These are phyloP conservation scores for Chouioia cunea DNA, from an alignment of 2,888 invertebrate species.

Conservation along the genomic window DNA sequence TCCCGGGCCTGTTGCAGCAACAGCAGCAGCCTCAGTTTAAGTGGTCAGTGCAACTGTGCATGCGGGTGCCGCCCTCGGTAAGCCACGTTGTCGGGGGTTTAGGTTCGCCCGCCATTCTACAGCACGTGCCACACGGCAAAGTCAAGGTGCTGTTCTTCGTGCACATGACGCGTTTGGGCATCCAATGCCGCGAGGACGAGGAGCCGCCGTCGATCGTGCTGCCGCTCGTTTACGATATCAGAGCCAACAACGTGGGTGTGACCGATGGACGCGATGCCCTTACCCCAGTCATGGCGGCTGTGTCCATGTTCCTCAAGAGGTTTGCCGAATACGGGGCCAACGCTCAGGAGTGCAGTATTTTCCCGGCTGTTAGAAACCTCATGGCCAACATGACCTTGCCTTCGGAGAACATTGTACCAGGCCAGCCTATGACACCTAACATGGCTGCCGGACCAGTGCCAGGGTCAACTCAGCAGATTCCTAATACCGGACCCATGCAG, in stretches of 20 bases:
- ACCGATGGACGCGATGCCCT: constrained; percentile 76
- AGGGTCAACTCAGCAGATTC: constrained; percentile 71
- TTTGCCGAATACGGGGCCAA: constrained; percentile 79
- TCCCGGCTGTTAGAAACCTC: constrained; percentile 91
- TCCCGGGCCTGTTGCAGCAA: constrained; percentile 73
- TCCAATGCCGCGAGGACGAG: constrained; percentile 37
- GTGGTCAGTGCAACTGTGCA: constrained; percentile 93
- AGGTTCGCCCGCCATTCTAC: constrained; percentile 82
- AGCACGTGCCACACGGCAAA: constrained; percentile 86
- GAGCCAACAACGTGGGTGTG: constrained; percentile 87
- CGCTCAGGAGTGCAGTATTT: constrained; percentile 86
- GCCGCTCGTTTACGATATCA: constrained; percentile 91
- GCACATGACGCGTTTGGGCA: constrained; percentile 73
- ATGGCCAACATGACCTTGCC: constrained; percentile 86
- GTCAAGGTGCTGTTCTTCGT: constrained; percentile 94
- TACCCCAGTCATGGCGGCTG: constrained; percentile 75
- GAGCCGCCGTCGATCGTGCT: constrained; percentile 80
- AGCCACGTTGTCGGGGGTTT: constrained; percentile 77
- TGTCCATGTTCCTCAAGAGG: constrained; percentile 76
- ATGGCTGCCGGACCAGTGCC: constrained; percentile 70
- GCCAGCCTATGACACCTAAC: constrained; percentile 67
- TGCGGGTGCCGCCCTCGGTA: constrained; percentile 91
- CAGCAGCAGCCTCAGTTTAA: constrained; percentile 75
- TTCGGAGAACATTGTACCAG: constrained; percentile 77
- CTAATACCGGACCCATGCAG: constrained; percentile 71